Base-by-base conservation (phyloP, 2,797 vertebrate genomes). In the Gorsachius magnificus region DNA sequence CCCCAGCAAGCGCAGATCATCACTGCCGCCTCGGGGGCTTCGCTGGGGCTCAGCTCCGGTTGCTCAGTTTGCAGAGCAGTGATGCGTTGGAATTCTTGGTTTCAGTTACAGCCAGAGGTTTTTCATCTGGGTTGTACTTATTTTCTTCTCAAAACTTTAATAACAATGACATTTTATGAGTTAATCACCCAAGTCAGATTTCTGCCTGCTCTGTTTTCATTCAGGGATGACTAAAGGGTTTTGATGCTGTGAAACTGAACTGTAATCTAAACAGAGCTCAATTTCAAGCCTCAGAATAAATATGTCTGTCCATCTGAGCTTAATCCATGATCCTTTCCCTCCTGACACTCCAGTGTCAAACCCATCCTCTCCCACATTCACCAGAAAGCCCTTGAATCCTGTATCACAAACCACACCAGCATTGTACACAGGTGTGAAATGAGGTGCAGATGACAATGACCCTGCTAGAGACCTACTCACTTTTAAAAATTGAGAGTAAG, bases 401-500 rank as follows among this genome's bases (percentile, higher is more conserved):
- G 4, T 12, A 14, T 14, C 3, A 2, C 75, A 68, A 24, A 71
- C 58, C 24, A 12, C 31, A 9, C 1, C 6, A 41, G 11, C 21
- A 1, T 11, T 19, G 19, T 3, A 7, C 26, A 9, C 0, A 1
- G 21, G 16, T 9, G 11, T 57, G 54, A 80, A 50, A 17, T 4
- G 29, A 56, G 20, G 6, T 2, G 2, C 41, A 66, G 57, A 1
- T 21, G 15, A 5, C 58, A 60, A 51, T 31, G 41, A 38, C 25
- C 76, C 36, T 48, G 15, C 51, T 51, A 13, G 57, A 69, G 33
- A 78, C 17, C 6, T 22, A 4, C 25, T 36, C 10, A 4, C 20
- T 28, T 53, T 25, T 20, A 35, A 61, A 61, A 61, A 36, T 8
- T 13, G 19, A 57, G 20, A 69, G 9, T 31, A 22, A 11, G 7